These are phyloP conservation scores for Villa cingulata DNA, from an alignment of 2,888 invertebrate genomes.

Conservation along the genomic window DNA sequence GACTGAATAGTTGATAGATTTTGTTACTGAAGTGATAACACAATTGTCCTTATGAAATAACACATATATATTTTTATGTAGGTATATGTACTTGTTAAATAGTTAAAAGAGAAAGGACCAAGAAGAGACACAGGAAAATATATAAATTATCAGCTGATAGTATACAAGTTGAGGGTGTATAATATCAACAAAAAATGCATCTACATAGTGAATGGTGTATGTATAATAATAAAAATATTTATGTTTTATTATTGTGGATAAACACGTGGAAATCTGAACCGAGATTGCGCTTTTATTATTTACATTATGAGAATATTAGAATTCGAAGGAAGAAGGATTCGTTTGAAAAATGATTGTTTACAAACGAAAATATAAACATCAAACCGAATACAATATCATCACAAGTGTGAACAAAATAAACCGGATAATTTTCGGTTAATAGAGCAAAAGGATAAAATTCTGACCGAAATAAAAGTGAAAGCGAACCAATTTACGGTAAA, in stretches of 20 bases:
- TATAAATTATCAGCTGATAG: not conserved
- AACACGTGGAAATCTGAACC: constrained; percentile 1
- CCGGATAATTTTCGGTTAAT: too few relatives aligned
- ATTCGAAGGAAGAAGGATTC: too few relatives aligned
- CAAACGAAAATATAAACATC: not conserved
- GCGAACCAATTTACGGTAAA: too few relatives aligned
- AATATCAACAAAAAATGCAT: not conserved
- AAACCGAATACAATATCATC: too few relatives aligned
- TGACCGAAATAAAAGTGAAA: too few relatives aligned
- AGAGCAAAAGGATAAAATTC: too few relatives aligned
- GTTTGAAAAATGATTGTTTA: not conserved
- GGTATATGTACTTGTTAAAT: not conserved
- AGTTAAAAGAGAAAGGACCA: not conserved
- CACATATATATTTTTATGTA: not conserved
- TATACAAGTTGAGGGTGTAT: constrained; percentile 4
- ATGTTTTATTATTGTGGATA: not conserved
- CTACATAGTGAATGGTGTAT: not conserved
- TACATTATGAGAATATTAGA: too few relatives aligned
- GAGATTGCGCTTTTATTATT: constrained; percentile 9
- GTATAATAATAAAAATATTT: not conserved
- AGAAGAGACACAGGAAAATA: not conserved
- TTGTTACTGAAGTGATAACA: not conserved
- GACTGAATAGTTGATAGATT: not conserved
- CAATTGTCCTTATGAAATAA: constrained; percentile 1
- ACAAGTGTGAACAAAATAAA: too few relatives aligned